Percentiles rank a stretch among this genome's conserved stretches.
phyloP scores from a whole-genome alignment of 1,140 invertebrate genomes.

The Homarus americanus region DNA sequence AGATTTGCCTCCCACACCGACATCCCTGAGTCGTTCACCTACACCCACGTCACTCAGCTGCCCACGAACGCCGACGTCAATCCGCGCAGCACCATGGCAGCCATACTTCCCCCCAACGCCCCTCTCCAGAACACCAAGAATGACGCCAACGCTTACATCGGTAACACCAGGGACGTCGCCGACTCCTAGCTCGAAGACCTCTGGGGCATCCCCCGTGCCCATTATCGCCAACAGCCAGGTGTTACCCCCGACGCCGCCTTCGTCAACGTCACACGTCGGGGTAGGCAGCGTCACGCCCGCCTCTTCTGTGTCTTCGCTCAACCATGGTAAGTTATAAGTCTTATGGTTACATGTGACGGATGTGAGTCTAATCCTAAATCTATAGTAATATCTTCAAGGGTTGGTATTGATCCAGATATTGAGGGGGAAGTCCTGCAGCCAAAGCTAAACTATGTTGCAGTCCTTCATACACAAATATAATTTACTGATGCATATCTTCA shows the following conservation, averaged over 20 bases:
- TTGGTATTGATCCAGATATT: too few relatives aligned
- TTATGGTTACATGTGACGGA: too few relatives aligned
- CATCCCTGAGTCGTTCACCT: slow-evolving; percentile 21
- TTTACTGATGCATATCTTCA: too few relatives aligned
- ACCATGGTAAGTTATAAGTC: slow-evolving; percentile 47
- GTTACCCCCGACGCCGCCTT: slow-evolving; percentile 48
- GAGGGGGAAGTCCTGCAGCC: too few relatives aligned
- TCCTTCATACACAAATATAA: too few relatives aligned
- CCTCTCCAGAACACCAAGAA: neutral
- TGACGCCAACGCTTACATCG: slow-evolving; percentile 16
- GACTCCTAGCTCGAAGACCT: neutral
- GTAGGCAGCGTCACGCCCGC: slow-evolving; percentile 21
- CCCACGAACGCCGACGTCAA: slow-evolving; percentile 51
- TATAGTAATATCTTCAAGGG: too few relatives aligned
- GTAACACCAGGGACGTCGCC: neutral
- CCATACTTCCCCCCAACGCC: slow-evolving; percentile 31
- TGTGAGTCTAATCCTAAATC: too few relatives aligned
- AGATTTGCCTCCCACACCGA: slow-evolving; percentile 32
- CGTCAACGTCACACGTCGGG: slow-evolving; percentile 12
- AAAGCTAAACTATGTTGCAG: too few relatives aligned
- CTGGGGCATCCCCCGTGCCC: neutral
- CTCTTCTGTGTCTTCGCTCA: slow-evolving; percentile 47
- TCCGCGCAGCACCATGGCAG: slow-evolving; percentile 57
- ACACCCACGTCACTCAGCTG: slow-evolving; percentile 27
- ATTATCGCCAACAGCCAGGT: neutral